These are phyloP conservation scores for Meriones psammophilus DNA, from an alignment of 2,797 vertebrate species.

Conservation along the genomic window DNA sequence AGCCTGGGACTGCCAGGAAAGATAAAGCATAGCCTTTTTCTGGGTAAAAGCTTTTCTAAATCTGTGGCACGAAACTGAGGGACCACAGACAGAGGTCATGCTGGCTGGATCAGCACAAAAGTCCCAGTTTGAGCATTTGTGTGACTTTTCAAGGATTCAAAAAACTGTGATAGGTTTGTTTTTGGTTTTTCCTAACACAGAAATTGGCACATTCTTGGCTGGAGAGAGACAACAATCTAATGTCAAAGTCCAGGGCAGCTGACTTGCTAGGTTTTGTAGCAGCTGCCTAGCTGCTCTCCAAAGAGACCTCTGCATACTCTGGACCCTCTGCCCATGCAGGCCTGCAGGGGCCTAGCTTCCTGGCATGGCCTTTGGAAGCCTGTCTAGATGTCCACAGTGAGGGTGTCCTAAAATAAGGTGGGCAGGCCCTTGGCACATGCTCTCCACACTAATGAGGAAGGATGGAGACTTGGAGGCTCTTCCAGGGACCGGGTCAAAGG, in stretches of 20 bases:
- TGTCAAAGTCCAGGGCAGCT: constrained; percentile 69
- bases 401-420: background rate
- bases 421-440: background rate
- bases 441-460: background rate
- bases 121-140: background rate
- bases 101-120: background rate
- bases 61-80: background rate
- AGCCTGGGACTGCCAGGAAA: background rate
- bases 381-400: background rate
- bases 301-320: background rate
- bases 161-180: background rate
- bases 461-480: background rate
- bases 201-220: constrained; percentile 28
- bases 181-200: constrained; percentile 52
- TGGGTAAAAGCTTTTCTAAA: constrained; percentile 43
- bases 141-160: background rate
- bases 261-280: constrained; percentile 42
- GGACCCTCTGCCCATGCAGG: background rate
- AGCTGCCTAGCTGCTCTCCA: background rate
- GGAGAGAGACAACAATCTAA: constrained; percentile 41
- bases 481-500: background rate
- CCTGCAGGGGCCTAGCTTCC: background rate
- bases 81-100: background rate
- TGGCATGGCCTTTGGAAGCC: background rate
- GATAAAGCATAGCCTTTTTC: background rate